phyloP scores from a whole-genome alignment of 2,797 vertebrate genomes.

The Pelobates cultripes region DNA sequence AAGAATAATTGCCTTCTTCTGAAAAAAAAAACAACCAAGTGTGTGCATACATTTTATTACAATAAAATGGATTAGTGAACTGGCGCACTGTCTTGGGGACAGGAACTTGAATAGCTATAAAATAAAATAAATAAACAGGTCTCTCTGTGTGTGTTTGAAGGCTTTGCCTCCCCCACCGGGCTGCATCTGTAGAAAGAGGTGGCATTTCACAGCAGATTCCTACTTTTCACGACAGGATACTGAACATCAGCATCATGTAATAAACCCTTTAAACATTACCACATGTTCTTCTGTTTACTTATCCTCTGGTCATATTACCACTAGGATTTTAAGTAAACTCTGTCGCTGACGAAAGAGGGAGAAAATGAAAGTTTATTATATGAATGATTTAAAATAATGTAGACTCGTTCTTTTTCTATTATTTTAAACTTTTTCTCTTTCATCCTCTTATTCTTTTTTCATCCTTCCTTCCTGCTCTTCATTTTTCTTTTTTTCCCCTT shows the following conservation, averaged over 20 bases:
- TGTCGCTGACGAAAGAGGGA: not conserved
- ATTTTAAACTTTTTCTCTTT: too few relatives aligned
- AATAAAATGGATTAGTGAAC: constrained; percentile 8
- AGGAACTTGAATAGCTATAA: not conserved
- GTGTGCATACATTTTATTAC: not conserved
- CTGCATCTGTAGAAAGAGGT: constrained; percentile 14
- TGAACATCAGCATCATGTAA: constrained; percentile 33
- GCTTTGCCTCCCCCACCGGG: constrained; percentile 4
- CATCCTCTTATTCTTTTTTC: too few relatives aligned
- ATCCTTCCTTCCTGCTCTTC: too few relatives aligned
- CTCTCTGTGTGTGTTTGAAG: constrained; percentile 16
- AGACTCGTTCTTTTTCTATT: not conserved
- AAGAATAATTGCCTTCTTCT: not conserved
- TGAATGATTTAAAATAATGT: not conserved
- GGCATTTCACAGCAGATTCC: constrained; percentile 40
- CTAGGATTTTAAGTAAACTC: constrained; percentile 5
- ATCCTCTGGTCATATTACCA: constrained; percentile 10
- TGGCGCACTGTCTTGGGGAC: not conserved
- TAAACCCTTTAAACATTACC: constrained; percentile 45
- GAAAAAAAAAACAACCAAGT: not conserved
- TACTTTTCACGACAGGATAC: constrained; percentile 37
- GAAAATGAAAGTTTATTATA: not conserved
- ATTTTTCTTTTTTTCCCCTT: too few relatives aligned
- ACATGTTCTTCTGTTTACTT: constrained; percentile 41
- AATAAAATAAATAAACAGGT: constrained; percentile 14